phyloP scores from a whole-genome alignment of 2,797 vertebrate species.

The Echeneis naucrates region DNA sequence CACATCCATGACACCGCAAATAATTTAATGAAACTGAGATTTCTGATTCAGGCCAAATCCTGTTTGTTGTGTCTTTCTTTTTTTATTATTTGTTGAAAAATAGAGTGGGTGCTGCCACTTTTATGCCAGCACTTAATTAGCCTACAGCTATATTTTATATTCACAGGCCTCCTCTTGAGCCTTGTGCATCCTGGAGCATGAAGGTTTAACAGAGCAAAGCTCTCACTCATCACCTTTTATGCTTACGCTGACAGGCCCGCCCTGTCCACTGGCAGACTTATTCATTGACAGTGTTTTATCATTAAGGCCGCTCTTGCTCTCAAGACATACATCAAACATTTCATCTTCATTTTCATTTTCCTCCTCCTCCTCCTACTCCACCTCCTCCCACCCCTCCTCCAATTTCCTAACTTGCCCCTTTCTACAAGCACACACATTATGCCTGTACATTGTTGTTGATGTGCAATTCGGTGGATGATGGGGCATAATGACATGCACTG shows the following conservation, averaged over 20 bases:
- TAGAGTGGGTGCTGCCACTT: constrained; percentile 29
- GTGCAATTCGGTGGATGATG: constrained; percentile 44
- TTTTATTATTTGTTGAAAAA: constrained; percentile 25
- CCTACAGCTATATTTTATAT: constrained; percentile 57
- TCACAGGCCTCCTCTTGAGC: constrained; percentile 43
- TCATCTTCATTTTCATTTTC: constrained; percentile 58
- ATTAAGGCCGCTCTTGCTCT: constrained; percentile 71
- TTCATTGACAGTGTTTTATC: constrained; percentile 69
- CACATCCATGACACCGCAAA: constrained; percentile 19
- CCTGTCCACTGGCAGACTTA: constrained; percentile 70
- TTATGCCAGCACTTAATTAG: constrained; percentile 54
- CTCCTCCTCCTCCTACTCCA: constrained; percentile 22
- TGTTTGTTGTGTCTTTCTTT: background rate
- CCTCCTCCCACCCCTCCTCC: constrained; percentile 19
- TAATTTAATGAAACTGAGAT: constrained; percentile 22
- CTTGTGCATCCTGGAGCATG: constrained; percentile 64
- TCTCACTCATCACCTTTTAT: constrained; percentile 80
- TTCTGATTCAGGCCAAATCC: constrained; percentile 31
- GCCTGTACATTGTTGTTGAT: constrained; percentile 14
- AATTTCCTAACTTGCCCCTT: background rate
- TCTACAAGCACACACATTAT: constrained; percentile 28
- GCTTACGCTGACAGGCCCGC: constrained; percentile 68
- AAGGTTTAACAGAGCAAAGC: constrained; percentile 75
- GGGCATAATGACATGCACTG: constrained; percentile 30
- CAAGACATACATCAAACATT: constrained; percentile 65